Evolutionary conservation across 2,888 invertebrate species (phyloP).

Genomic region (Sabellastarte sp.): DNA sequence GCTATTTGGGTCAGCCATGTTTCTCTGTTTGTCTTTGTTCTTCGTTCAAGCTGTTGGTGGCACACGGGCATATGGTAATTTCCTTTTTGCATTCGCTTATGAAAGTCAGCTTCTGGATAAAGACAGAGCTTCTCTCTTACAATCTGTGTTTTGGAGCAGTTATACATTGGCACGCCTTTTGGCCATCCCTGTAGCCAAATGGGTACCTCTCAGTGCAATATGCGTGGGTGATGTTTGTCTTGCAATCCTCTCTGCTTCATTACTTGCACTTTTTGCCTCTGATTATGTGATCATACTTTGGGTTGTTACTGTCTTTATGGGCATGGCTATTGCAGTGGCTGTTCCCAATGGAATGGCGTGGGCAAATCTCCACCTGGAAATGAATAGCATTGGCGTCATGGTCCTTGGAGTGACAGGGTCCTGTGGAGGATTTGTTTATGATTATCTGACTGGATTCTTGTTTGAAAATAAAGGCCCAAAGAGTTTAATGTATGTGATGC

Average conservation of each 20-base stretch:
- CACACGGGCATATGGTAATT: slow-evolving; percentile 36
- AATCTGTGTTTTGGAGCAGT: slow-evolving; percentile 39
- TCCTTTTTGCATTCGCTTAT: slow-evolving; percentile 37
- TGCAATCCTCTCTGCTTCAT: slow-evolving; percentile 23
- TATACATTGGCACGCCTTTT: slow-evolving; percentile 34
- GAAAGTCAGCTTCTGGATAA: slow-evolving; percentile 35
- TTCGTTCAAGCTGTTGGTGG: slow-evolving; percentile 37
- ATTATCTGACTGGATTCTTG: slow-evolving; percentile 35
- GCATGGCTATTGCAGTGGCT: slow-evolving; percentile 33
- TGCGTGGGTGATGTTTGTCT: slow-evolving; percentile 32
- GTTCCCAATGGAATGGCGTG: slow-evolving; percentile 40
- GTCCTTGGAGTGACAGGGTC: slow-evolving; percentile 33
- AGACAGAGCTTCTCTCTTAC: slow-evolving; percentile 33
- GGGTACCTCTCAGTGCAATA: slow-evolving; percentile 31
- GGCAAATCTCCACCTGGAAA: slow-evolving; percentile 35
- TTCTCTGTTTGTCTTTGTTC: slow-evolving; percentile 32
- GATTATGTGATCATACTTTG: slow-evolving; percentile 30
- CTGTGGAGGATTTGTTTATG: slow-evolving; percentile 34
- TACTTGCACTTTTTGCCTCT: slow-evolving; percentile 31
- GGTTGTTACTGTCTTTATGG: slow-evolving; percentile 32
- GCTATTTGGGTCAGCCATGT: slow-evolving; percentile 30
- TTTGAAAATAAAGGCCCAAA: slow-evolving; percentile 33
- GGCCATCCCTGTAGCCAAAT: slow-evolving; percentile 34
- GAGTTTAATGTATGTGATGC: slow-evolving; percentile 31
- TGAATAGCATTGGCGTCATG: slow-evolving; percentile 37